Base-by-base conservation (phyloP, 2,113 vertebrate species). In the Bubalus kerabau region DNA sequence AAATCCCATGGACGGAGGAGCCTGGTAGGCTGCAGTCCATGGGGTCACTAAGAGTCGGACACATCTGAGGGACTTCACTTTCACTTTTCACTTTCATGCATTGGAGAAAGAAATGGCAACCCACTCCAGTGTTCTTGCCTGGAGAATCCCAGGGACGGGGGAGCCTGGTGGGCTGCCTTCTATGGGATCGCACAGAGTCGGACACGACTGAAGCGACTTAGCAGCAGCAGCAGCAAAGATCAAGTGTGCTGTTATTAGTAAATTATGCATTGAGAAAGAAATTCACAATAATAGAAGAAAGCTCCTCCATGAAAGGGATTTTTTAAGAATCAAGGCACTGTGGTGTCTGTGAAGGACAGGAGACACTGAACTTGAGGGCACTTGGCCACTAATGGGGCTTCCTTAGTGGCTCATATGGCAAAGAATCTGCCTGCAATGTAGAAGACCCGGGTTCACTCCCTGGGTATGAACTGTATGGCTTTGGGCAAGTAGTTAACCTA, bases 141-240 rank as follows among this genome's bases (percentile, higher is more conserved):
- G 60, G 60, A 62, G 14, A 62, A 32, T 62, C 30, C 3, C 60
- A 32, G 28, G 60, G 60, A 32, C 0, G 0, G 60, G 14, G 28
- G 60, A 62, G 28, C 60, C 30, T 62, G 60, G 6, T 32, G 60
- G 30, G 6, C 60, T 62, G 60, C 60, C 0, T 0, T 62, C 60
- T 32, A 0, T 62, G 60, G 60, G 30, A 14, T 62, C 0, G 0
- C 30, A 32, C 28, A 3, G 6, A 62, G 60, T 62, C 0, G 0
- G 60, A 62, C 60, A 62, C 0, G 3, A 62, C 14, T 62, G 60
- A 62, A 62, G 6, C 0, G 14, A 62, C 30, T 62, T 62, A 62
- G 60, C 60, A 62, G 59, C 60, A 62, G 60, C 59, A 62, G 30
- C 14, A 62, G 60, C 67, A 46, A 6, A 67, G n/a, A 43, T 23